Evolutionary conservation across 2,113 vertebrate species (phyloP).

Genomic region (Dicaeum eximium): DNA sequence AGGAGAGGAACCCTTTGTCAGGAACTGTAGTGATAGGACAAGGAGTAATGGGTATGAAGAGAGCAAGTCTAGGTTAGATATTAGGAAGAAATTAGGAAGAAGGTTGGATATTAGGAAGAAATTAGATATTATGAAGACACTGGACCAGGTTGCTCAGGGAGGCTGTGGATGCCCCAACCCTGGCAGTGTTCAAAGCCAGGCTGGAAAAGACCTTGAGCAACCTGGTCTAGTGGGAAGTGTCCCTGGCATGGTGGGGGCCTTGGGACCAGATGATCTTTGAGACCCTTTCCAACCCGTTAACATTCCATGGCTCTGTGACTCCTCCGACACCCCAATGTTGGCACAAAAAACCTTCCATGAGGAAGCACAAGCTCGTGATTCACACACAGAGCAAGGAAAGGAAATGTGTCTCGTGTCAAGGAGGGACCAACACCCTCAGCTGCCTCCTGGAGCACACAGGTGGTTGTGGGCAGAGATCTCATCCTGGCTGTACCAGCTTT

Average conservation of each 20-base stretch:
- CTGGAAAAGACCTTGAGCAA: accelerated
- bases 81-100: not conserved
- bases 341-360: not conserved
- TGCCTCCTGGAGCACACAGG: not conserved
- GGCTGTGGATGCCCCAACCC: not conserved
- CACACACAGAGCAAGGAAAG: not conserved
- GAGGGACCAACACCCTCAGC: not conserved
- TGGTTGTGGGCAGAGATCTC: not conserved
- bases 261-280: not conserved
- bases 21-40: not conserved
- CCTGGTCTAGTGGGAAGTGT: not conserved
- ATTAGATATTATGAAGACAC: no score
- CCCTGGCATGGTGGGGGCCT: accelerated
- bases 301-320: not conserved
- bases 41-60: not conserved
- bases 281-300: not conserved
- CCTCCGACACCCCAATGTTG: not conserved
- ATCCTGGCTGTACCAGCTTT: not conserved
- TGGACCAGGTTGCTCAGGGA: not conserved
- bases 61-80: not conserved
- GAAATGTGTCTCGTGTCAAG: not conserved
- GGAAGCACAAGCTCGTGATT: not conserved
- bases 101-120: not conserved
- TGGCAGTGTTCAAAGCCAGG: not conserved
- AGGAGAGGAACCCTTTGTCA: not conserved